Evolutionary conservation across 2,113 vertebrate species (phyloP).

Genomic region (Poeciliopsis retropinna): DNA sequence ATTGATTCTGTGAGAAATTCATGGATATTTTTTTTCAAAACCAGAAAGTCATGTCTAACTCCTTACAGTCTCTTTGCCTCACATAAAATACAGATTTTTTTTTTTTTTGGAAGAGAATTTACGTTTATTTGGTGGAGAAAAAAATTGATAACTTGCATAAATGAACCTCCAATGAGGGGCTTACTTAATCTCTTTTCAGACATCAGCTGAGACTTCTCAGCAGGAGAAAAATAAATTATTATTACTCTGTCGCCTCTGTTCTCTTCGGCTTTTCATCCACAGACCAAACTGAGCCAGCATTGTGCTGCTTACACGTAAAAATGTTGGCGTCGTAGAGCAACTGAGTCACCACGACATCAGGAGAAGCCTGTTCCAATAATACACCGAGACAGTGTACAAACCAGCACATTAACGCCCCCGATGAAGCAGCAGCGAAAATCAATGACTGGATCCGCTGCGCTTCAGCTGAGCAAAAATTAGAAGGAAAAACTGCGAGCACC

Average conservation of each 20-base stretch:
- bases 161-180: background rate
- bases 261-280: background rate
- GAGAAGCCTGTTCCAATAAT: background rate
- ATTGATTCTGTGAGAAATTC: conserved; percentile 84
- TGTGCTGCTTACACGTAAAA: background rate
- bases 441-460: background rate
- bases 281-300: background rate
- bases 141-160: background rate
- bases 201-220: background rate
- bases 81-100: background rate
- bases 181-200: background rate
- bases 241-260: background rate
- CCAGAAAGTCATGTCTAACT: background rate
- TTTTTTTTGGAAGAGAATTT: background rate
- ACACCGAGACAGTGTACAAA: background rate
- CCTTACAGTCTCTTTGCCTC: background rate
- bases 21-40: background rate
- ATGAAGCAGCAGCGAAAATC: background rate
- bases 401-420: background rate
- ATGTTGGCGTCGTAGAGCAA: background rate
- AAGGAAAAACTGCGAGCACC: background rate
- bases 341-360: background rate
- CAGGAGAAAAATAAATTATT: background rate
- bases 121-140: background rate
- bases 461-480: background rate